Conservation (phyloP, 1,140 invertebrate species). For the Caenorhabditis remanei region DNA sequence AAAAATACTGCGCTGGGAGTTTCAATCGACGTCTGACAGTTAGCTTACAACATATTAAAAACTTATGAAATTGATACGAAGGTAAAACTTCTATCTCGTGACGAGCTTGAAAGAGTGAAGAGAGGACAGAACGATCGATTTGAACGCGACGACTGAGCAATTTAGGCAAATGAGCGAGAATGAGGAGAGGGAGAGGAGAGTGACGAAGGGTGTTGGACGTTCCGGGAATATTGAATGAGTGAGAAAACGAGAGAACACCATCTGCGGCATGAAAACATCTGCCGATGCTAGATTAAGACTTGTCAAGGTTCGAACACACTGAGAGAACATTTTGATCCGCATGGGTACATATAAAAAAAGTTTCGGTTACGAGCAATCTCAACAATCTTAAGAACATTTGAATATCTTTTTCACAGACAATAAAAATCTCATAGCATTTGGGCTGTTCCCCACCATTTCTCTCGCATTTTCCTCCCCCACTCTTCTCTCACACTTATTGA, state of each 20-base stretch:
- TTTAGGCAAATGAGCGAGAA: constrained; percentile 47
- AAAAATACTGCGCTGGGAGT: too few relatives aligned
- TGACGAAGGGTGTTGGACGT: neutral
- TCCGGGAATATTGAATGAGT: neutral
- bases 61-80: too few relatives aligned
- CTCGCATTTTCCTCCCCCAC: constrained; percentile 10
- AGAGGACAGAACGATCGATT: neutral
- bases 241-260: neutral
- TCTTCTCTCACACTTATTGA: constrained; percentile 51
- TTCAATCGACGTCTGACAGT: too few relatives aligned
- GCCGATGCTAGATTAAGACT: neutral
- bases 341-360: too few relatives aligned
- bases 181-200: neutral
- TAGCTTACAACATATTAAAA: too few relatives aligned
- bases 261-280: constrained; percentile 22
- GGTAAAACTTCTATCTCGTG: too few relatives aligned
- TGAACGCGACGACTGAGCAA: neutral
- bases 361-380: too few relatives aligned
- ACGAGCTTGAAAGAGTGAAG: neutral
- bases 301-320: neutral
- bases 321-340: too few relatives aligned
- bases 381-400: too few relatives aligned
- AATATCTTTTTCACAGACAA: too few relatives aligned
- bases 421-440: neutral
- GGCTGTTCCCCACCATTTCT: constrained; percentile 1